Base-by-base conservation (phyloP, 2,888 invertebrate genomes). In the Harpagoxenus sublaevis region DNA sequence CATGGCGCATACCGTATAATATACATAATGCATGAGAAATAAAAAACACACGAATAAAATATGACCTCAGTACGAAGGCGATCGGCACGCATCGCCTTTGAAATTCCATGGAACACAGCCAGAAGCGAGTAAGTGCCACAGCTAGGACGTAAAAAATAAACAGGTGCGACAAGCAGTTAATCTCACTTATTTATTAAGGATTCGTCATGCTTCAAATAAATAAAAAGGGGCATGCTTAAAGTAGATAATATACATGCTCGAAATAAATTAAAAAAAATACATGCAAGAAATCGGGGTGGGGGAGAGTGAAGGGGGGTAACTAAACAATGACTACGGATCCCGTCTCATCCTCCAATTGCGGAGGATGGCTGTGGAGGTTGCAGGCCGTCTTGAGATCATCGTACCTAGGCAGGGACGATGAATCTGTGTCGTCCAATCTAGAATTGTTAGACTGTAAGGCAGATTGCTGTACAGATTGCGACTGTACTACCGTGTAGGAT, bases 401-500 rank as follows among this genome's bases (percentile, higher is more conserved):
- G 95, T 95, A 95, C 95, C 95, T 95, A 94, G 94, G 93, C 84
- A 93, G 92, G 91, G 91, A 92, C 85, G 92, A 90, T 75, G 91
- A 89, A 62, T 94, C 94, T 84, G 88, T 89, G 55, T 93, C 92
- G 86, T 94, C 92, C 89, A 93, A 90, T 86, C 94, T 93, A 79
- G 92, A 90, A 92, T 94, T 95, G 86, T 92, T 93, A 84, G 93
- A 91, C 83, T 93, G 94, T 77, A 94, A 88, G 55, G 92, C 88
- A 88, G 92, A 92, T 84, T 92, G 92, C 71, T 96, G 48, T 96
- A 91, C 96, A 96, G 94, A 95, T 96, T 86, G 97, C 23, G 96
- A 95, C 89, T 98, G 98, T 23, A 98, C 98, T 66, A 98, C 98
- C 0, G 98, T 98, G 94, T 98, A 98, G 3, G 98, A 98, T 92